These are phyloP conservation scores for Melanaphis sacchari DNA, from an alignment of 1,140 invertebrate genomes.

Conservation along the genomic window DNA sequence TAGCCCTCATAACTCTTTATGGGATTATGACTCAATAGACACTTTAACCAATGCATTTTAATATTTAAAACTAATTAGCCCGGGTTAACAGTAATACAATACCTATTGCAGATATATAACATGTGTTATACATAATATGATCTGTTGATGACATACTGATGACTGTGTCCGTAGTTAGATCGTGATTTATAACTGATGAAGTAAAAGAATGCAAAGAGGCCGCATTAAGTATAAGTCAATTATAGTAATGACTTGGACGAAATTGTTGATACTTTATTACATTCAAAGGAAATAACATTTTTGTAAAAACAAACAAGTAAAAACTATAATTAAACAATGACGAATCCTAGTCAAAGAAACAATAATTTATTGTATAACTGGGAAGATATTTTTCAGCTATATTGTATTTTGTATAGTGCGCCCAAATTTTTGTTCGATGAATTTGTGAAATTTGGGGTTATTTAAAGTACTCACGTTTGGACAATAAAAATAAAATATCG, in stretches of 20 bases:
- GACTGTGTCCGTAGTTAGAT: not conserved
- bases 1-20: not conserved
- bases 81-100: not conserved
- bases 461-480: not conserved
- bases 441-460: not conserved
- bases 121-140: not conserved
- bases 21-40: not conserved
- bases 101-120: not conserved
- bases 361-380: not conserved
- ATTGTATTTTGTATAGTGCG: not conserved
- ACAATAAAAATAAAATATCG: not conserved
- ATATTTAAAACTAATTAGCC: not conserved
- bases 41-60: not conserved
- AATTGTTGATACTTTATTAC: not conserved
- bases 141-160: not conserved
- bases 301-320: not conserved
- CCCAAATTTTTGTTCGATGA: not conserved
- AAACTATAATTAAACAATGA: not conserved
- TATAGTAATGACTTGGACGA: not conserved
- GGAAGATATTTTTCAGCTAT: not conserved
- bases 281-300: not conserved
- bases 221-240: not conserved
- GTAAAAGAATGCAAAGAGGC: not conserved
- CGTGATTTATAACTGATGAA: not conserved
- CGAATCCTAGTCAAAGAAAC: not conserved